phyloP scores from a whole-genome alignment of 35 echinoderm and acorn worm species.

The Amphiura filiformis region DNA sequence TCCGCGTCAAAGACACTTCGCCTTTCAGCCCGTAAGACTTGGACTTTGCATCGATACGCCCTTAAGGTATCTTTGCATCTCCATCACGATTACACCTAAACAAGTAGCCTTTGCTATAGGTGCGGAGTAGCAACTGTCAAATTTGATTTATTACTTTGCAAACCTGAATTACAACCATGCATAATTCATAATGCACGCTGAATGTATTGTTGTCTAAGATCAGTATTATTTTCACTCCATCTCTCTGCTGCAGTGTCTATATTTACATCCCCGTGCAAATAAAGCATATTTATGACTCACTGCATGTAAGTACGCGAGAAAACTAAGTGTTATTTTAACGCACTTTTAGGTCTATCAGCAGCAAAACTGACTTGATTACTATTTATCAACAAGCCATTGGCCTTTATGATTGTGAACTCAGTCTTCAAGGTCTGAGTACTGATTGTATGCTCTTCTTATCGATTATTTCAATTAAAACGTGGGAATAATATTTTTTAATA shows the following conservation, averaged over 20 bases:
- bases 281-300: conserved; percentile 6
- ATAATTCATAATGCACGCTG: not conserved
- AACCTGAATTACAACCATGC: not conserved
- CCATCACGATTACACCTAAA: not conserved
- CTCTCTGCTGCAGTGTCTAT: not conserved
- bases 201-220: not conserved
- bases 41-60: not conserved
- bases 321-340: not conserved
- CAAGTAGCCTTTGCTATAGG: not conserved
- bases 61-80: not conserved
- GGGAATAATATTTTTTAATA: not conserved
- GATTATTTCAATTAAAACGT: not conserved
- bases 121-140: not conserved
- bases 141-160: not conserved
- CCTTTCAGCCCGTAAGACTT: not conserved
- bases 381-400: not conserved
- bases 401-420: not conserved
- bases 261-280: not conserved
- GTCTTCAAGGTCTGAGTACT: not conserved
- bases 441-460: not conserved
- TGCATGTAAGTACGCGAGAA: not conserved
- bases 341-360: not conserved
- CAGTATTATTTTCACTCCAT: too few species aligned
- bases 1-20: not conserved
- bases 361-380: not conserved